Conservation (phyloP, 2,113 vertebrate species). For the Columbina picui region DNA sequence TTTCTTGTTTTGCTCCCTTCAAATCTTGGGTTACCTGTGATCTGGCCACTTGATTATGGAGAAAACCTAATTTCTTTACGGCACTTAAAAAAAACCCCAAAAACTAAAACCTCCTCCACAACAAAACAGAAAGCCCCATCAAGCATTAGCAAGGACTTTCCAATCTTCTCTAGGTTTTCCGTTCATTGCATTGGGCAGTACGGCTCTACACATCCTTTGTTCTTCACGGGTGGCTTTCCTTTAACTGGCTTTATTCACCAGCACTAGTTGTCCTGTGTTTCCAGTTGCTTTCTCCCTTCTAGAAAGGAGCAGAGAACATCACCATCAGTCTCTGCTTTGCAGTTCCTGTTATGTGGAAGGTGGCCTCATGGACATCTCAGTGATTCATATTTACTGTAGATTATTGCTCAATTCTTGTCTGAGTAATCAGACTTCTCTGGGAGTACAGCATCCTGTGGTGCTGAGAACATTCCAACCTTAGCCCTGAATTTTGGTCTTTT, state of each 20-base stretch:
- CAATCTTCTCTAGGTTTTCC: background rate
- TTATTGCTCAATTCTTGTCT: conserved; percentile 43
- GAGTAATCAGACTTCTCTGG: conserved; percentile 32
- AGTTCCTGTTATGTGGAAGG: conserved; percentile 3
- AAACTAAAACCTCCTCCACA: background rate
- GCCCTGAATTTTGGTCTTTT: background rate
- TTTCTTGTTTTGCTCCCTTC: background rate
- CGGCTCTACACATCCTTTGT: background rate
- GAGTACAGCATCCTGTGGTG: background rate
- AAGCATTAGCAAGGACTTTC: background rate
- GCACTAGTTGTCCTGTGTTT: background rate
- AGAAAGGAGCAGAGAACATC: background rate
- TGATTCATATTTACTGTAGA: conserved; percentile 62
- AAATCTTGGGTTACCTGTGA: background rate
- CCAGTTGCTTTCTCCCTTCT: background rate
- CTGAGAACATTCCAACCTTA: background rate
- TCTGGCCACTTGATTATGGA: background rate
- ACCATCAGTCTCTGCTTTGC: background rate
- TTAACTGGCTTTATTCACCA: background rate
- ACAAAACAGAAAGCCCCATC: background rate
- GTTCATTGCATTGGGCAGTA: background rate
- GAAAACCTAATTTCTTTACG: background rate
- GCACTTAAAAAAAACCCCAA: background rate
- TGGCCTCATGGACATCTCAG: background rate
- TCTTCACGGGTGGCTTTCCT: background rate